Evolutionary conservation across 2,113 vertebrate species (phyloP).

Genomic region (Mormyrus iriodes): DNA sequence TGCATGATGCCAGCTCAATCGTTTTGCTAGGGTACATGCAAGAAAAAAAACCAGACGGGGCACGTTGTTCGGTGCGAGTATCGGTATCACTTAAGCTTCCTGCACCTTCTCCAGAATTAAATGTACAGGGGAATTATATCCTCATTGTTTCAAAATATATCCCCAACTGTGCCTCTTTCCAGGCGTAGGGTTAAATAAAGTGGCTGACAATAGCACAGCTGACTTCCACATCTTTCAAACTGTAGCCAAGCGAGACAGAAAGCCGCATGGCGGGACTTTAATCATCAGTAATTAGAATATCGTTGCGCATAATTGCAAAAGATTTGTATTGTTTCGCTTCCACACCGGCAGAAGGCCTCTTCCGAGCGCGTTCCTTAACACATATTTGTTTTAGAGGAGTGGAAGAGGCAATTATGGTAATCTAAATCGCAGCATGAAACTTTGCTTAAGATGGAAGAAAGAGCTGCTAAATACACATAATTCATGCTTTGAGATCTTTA

Average conservation of each 20-base stretch:
- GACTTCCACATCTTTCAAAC: slow-evolving; percentile 87
- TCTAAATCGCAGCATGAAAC: slow-evolving; percentile 85
- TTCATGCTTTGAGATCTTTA: slow-evolving; percentile 59
- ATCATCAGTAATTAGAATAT: slow-evolving; percentile 97
- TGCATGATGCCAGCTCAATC: background rate
- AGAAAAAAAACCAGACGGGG: background rate
- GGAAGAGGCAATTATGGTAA: slow-evolving; percentile 88
- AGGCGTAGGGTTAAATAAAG: slow-evolving; percentile 75
- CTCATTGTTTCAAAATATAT: slow-evolving; percentile 73
- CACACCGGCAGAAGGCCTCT: slow-evolving; percentile 75
- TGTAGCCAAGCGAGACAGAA: slow-evolving; percentile 78
- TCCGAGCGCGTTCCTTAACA: slow-evolving; percentile 78
- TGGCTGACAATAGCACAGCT: slow-evolving; percentile 74
- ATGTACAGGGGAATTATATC: slow-evolving; percentile 66
- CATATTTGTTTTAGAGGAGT: slow-evolving; percentile 88
- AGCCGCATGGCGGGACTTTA: slow-evolving; percentile 82
- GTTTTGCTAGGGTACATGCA: background rate
- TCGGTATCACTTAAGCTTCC: slow-evolving; percentile 43
- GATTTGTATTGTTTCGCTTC: slow-evolving; percentile 97
- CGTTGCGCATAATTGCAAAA: slow-evolving; percentile 91
- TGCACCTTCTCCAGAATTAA: slow-evolving; percentile 36
- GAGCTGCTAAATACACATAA: slow-evolving; percentile 56
- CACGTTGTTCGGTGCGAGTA: background rate
- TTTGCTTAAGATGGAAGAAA: slow-evolving; percentile 61
- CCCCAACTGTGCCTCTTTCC: slow-evolving; percentile 71